A percentile compares a stretch with the other conserved stretches of the same genome.
Evolutionary conservation across 2,888 invertebrate species (phyloP).

Genomic region (Latrodectus elegans): DNA sequence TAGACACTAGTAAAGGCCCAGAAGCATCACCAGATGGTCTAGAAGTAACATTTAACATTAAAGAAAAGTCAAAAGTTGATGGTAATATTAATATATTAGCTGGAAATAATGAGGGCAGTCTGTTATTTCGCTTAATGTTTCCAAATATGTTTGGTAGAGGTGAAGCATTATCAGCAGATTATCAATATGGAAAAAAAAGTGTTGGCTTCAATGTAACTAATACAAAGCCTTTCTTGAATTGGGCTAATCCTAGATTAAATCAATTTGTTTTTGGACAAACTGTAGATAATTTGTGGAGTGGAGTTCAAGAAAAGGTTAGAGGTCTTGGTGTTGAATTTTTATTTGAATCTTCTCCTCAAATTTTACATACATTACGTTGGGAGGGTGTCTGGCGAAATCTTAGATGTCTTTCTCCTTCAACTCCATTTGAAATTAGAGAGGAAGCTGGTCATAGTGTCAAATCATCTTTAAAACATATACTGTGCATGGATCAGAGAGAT

Average conservation of each 20-base stretch:
- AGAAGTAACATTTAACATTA: conserved; percentile 90
- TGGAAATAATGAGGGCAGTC: conserved; percentile 92
- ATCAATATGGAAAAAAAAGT: conserved; percentile 88
- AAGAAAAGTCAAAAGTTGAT: conserved; percentile 86
- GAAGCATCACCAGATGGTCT: conserved; percentile 84
- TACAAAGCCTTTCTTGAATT: conserved; percentile 84
- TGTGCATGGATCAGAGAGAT: conserved; percentile 67
- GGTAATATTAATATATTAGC: conserved; percentile 91
- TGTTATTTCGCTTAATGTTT: conserved; percentile 82
- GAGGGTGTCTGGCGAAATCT: conserved; percentile 90
- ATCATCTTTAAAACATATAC: conserved; percentile 79
- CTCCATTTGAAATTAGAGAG: conserved; percentile 90
- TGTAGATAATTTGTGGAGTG: conserved; percentile 86
- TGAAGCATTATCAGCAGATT: conserved; percentile 86
- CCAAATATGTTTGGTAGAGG: conserved; percentile 92
- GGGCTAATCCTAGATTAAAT: conserved; percentile 77
- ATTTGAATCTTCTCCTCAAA: conserved; percentile 76
- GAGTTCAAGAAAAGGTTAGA: conserved; percentile 85
- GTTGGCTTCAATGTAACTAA: conserved; percentile 87
- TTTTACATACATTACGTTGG: conserved; percentile 90
- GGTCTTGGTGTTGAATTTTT: conserved; percentile 85
- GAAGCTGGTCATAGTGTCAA: conserved; percentile 92
- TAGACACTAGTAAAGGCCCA: conserved; percentile 89
- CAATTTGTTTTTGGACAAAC: conserved; percentile 85
- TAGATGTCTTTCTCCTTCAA: conserved; percentile 82